Conservation (phyloP, 2,113 vertebrate genomes). For the Colinus virginianus region DNA sequence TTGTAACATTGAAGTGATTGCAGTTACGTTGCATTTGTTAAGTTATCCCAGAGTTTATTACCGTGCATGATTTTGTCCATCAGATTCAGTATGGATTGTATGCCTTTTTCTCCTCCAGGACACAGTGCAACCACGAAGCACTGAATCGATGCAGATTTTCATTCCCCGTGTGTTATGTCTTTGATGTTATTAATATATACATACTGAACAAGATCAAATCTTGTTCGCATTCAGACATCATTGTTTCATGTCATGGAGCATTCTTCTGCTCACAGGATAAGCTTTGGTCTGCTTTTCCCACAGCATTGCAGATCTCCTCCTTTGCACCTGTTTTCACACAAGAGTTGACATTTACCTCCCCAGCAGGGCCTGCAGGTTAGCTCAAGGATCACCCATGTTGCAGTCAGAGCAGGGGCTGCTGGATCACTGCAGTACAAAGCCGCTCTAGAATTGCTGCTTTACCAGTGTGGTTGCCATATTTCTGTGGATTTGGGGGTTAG, state of each 20-base stretch:
- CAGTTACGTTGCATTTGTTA: neutral
- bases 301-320: neutral
- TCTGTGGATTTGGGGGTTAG: neutral
- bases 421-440: neutral
- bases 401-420: neutral
- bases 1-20: neutral
- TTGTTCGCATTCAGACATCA: neutral
- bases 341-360: neutral
- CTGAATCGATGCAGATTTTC: neutral
- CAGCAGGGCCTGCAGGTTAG: neutral
- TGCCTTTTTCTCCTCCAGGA: neutral
- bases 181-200: neutral
- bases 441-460: neutral
- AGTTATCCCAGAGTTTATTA: neutral
- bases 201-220: neutral
- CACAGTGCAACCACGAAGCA: neutral
- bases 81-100: neutral
- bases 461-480: neutral
- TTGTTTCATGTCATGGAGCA: neutral
- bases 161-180: neutral
- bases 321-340: neutral
- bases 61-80: neutral
- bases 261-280: neutral
- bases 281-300: neutral
- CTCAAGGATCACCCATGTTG: accelerated